Conservation (phyloP, 30 jellyfish, hydroid and myxozoan species). For the Turritopsis rubra region DNA sequence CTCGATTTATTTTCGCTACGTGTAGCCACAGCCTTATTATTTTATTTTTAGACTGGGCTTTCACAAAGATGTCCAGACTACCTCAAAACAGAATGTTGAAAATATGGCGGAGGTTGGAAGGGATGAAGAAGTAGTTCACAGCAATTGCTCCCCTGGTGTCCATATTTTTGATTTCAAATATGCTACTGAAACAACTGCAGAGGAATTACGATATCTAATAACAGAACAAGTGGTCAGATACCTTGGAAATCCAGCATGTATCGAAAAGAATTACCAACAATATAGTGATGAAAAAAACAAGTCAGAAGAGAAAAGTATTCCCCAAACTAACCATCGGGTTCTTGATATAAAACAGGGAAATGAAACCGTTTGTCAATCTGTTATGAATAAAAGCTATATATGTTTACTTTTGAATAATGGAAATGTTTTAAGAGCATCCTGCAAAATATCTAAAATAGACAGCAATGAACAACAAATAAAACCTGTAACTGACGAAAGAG, state of each 20-base stretch:
- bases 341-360: constrained; percentile 8
- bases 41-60: not conserved
- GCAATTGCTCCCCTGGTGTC: constrained; percentile 6
- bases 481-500: not conserved
- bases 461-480: not conserved
- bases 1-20: not conserved
- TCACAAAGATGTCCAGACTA: not conserved
- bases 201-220: not conserved
- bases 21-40: not conserved
- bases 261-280: not conserved
- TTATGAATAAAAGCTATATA: constrained; percentile 19
- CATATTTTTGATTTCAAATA: constrained; percentile 28
- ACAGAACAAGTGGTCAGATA: constrained; percentile 4
- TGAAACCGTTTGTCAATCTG: constrained; percentile 13
- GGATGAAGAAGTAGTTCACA: not conserved
- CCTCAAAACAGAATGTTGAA: not conserved
- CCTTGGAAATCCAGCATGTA: constrained; percentile 10
- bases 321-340: constrained; percentile 6
- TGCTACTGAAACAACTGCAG: constrained; percentile 10
- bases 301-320: not conserved
- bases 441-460: not conserved
- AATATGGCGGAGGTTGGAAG: not conserved
- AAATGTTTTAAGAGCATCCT: not conserved
- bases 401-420: constrained; percentile 20
- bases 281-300: not conserved